Base-by-base conservation (phyloP, 2,797 vertebrate genomes). In the Lates japonicus region DNA sequence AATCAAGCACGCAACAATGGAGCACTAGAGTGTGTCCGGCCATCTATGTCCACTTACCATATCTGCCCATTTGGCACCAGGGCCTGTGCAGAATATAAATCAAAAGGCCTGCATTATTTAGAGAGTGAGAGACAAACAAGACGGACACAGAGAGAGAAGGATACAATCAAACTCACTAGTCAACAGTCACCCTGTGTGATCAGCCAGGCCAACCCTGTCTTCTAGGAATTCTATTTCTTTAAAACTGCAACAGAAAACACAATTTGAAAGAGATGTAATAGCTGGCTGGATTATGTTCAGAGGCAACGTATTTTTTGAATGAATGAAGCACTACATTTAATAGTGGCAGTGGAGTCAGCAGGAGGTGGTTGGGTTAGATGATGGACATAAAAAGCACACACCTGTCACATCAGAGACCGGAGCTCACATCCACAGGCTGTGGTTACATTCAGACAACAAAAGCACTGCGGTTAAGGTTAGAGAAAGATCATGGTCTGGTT, bases 1-100 rank as follows among this genome's bases (percentile, higher is more conserved):
- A 84, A 89, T 92, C 81, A 87, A 77, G 64, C 57, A 12, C 78
- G 74, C 70, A 33, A 83, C 70, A 82, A 80, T 65, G 71, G 62
- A 63, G 68, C 65, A 16, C 64, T 57, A n/a, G 65, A 84, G 72
- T 77, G 74, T 81, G 74, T 79, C 78, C 80, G 74, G 55, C n/a
- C 77, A 76, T 82, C 72, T 66, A n/a, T n/a, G 68, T 78, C 69
- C 41, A 35, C 63, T 78, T 54, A 78, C 78, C 78, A 69, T 69
- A 84, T 80, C 68, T 79, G 74, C 51, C 78, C 72, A 77, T 89
- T 87, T 78, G 81, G 75, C 54, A 74, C 37, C 31, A 49, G 55
- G 29, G 11, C 62, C 31, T 65, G n/a, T n/a, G n/a, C n/a, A n/a
- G n/a, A n/a, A n/a, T n/a, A 75, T 74, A 76, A 87, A 93, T 81